These are phyloP conservation scores for Gambusia holbrooki DNA, from an alignment of 2,113 vertebrate genomes.

Conservation along the genomic window DNA sequence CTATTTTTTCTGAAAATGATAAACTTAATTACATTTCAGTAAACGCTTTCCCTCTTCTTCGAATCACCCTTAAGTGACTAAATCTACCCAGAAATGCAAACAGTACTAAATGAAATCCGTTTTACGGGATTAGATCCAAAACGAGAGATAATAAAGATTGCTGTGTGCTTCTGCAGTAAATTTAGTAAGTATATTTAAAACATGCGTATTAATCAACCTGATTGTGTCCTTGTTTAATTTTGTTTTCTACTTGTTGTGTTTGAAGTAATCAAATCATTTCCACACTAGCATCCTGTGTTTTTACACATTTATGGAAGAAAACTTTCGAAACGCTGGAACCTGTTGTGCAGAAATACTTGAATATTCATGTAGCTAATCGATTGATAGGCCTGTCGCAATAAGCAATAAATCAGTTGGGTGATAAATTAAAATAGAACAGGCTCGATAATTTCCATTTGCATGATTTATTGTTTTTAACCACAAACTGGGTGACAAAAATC, in stretches of 20 bases:
- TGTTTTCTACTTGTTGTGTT: no score
- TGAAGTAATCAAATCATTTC: neutral
- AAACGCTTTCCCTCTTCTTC: neutral
- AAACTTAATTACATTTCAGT: neutral
- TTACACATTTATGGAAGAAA: neutral
- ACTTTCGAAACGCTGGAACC: neutral
- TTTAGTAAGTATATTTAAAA: neutral
- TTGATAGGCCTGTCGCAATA: no score
- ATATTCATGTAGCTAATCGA: no score
- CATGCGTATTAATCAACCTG: slow-evolving; percentile 22
- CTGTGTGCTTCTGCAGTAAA: neutral
- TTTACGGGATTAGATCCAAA: neutral
- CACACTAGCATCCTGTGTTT: neutral
- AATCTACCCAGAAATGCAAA: neutral
- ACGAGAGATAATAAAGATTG: neutral
- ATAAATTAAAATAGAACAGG: no score
- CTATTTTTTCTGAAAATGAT: neutral
- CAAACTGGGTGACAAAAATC: no score
- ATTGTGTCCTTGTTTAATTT: slow-evolving; percentile 6
- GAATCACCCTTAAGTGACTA: neutral
- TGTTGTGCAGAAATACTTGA: no score
- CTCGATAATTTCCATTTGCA: no score
- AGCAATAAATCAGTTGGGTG: no score
- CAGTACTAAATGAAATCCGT: neutral
- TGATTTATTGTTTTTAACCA: no score